Conservation (phyloP, 2,113 vertebrate genomes). For the Gracilinanus agilis region DNA sequence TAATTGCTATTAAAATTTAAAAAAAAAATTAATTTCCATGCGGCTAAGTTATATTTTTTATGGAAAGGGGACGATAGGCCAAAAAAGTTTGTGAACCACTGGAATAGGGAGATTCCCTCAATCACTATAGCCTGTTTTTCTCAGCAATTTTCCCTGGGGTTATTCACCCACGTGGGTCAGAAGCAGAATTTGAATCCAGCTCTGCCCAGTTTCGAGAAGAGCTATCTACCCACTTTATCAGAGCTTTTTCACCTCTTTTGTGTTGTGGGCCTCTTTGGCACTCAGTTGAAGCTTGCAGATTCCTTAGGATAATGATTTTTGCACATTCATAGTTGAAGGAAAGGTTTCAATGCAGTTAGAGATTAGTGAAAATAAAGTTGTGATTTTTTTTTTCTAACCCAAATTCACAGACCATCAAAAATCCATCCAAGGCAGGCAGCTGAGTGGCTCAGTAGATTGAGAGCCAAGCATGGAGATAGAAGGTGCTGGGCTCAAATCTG, state of each 20-base stretch:
- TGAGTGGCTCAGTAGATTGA: no score
- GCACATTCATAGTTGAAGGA: neutral
- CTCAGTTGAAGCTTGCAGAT: neutral
- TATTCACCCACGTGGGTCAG: neutral
- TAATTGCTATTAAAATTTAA: no score
- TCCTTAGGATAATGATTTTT: neutral
- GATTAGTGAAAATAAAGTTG: neutral
- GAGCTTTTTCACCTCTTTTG: neutral
- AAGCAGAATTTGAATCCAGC: neutral
- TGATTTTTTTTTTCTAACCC: neutral
- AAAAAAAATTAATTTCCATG: no score
- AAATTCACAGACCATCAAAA: neutral
- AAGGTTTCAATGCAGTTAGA: neutral
- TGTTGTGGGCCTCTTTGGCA: neutral
- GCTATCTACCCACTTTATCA: neutral
- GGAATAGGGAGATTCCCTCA: neutral
- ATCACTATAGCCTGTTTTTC: neutral
- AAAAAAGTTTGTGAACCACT: no score
- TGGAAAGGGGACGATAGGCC: no score
- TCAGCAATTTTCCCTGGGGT: neutral
- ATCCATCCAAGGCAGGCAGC: neutral
- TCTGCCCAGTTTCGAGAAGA: neutral
- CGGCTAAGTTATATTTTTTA: no score
- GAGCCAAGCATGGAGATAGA: no score
- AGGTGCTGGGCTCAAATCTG: no score